phyloP scores from a whole-genome alignment of 2,797 vertebrate genomes.

The Peromyscus attwateri region DNA sequence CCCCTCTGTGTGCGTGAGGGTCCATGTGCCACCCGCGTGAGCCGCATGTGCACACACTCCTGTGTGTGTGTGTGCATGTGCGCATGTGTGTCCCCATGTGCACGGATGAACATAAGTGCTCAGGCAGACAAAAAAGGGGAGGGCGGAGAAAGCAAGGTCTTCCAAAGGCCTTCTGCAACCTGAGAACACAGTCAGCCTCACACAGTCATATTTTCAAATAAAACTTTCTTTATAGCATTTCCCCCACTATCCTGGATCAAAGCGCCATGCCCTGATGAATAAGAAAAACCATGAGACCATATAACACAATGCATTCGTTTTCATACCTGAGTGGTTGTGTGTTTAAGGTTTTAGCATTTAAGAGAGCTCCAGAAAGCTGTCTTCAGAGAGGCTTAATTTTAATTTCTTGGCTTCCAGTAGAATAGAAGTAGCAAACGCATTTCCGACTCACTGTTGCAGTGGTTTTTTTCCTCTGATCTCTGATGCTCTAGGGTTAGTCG shows the following conservation, averaged over 20 bases:
- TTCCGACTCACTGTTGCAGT: slow-evolving; percentile 77
- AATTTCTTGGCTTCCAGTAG: slow-evolving; percentile 83
- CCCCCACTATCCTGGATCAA: slow-evolving; percentile 70
- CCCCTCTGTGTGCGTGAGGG: slow-evolving; percentile 81
- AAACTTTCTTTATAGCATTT: slow-evolving; percentile 74
- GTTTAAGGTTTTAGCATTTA: slow-evolving; percentile 78
- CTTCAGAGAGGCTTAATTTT: slow-evolving; percentile 82
- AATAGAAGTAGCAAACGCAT: slow-evolving; percentile 77
- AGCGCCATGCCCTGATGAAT: slow-evolving; percentile 22
- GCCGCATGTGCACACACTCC: slow-evolving; percentile 87
- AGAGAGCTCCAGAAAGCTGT: slow-evolving; percentile 76
- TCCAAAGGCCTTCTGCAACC: slow-evolving; percentile 79
- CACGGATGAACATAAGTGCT: not conserved
- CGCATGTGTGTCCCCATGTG: slow-evolving; percentile 83
- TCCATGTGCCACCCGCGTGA: slow-evolving; percentile 84
- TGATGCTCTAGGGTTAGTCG: slow-evolving; percentile 85
- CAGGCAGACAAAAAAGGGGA: slow-evolving; percentile 80
- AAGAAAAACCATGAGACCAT: slow-evolving; percentile 46
- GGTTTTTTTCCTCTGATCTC: slow-evolving; percentile 66
- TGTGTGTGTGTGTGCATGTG: slow-evolving; percentile 81
- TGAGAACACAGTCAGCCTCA: slow-evolving; percentile 49
- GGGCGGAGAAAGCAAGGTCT: slow-evolving; percentile 76
- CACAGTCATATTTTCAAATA: slow-evolving; percentile 75
- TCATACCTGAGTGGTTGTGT: slow-evolving; percentile 74
- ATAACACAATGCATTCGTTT: slow-evolving; percentile 68